phyloP scores from a whole-genome alignment of 1,140 invertebrate species.

The Antheraea mylitta region DNA sequence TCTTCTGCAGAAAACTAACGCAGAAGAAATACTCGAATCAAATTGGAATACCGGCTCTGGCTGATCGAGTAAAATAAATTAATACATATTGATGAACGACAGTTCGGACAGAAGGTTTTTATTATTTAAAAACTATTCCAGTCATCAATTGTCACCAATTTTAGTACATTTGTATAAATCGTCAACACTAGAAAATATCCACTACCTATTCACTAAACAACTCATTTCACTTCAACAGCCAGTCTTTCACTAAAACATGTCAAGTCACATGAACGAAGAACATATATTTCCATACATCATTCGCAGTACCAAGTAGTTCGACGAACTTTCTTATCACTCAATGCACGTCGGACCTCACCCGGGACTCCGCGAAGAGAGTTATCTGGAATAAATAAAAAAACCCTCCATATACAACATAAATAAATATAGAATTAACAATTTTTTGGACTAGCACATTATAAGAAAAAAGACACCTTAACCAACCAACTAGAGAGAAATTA shows the following conservation, averaged over 20 bases:
- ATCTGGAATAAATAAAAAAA: constrained; percentile 45
- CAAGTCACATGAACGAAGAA: background rate
- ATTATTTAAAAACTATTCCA: background rate
- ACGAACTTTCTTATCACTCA: constrained; percentile 57
- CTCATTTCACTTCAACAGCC: background rate
- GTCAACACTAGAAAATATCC: background rate
- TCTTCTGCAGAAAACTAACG: background rate
- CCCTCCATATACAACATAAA: no score
- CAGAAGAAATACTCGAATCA: background rate
- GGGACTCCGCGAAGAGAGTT: constrained; percentile 70
- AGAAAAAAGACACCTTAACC: background rate
- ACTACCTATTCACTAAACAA: background rate
- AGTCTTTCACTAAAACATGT: background rate
- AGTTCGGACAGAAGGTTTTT: background rate
- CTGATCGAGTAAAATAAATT: background rate
- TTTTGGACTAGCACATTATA: background rate
- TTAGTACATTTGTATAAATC: background rate
- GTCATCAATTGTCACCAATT: background rate
- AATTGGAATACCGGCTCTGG: background rate
- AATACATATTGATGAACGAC: background rate
- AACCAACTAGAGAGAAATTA: background rate
- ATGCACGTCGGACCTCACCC: constrained; percentile 55
- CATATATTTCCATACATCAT: constrained; percentile 35
- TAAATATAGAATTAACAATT: background rate
- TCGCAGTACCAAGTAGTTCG: constrained; percentile 74